Evolutionary conservation across 2,113 vertebrate species (phyloP).

Genomic region (Phyllostomus discolor): DNA sequence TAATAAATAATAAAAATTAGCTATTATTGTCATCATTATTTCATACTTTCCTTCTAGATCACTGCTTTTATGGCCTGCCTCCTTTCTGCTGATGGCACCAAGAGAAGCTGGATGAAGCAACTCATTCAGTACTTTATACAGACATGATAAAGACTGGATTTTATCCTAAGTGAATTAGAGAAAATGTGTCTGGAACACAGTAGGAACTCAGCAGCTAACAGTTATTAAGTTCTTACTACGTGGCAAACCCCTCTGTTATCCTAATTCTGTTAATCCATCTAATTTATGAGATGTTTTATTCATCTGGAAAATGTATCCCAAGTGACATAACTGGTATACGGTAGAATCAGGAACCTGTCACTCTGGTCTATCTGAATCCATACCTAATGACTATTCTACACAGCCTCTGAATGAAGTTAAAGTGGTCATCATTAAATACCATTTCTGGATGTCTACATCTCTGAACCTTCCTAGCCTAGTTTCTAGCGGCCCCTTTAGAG

Average conservation of each 20-base stretch:
- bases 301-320: neutral
- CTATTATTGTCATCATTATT: neutral
- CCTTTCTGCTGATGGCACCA: neutral
- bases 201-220: neutral
- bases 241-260: neutral
- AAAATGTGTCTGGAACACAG: neutral
- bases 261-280: neutral
- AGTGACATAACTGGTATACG: neutral
- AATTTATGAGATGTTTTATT: neutral
- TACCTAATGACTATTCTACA: neutral
- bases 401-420: neutral
- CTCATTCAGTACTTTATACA: neutral
- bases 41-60: neutral
- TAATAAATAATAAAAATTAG: neutral
- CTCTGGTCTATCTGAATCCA: neutral
- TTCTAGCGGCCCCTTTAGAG: neutral
- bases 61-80: neutral
- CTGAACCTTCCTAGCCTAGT: neutral
- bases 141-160: neutral
- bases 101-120: neutral
- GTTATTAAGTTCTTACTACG: neutral
- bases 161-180: neutral
- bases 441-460: neutral
- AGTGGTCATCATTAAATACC: neutral
- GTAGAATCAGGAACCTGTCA: neutral